These are phyloP conservation scores for Marasmarcha lunaedactyla DNA, from an alignment of 2,888 invertebrate species.

Conservation along the genomic window DNA sequence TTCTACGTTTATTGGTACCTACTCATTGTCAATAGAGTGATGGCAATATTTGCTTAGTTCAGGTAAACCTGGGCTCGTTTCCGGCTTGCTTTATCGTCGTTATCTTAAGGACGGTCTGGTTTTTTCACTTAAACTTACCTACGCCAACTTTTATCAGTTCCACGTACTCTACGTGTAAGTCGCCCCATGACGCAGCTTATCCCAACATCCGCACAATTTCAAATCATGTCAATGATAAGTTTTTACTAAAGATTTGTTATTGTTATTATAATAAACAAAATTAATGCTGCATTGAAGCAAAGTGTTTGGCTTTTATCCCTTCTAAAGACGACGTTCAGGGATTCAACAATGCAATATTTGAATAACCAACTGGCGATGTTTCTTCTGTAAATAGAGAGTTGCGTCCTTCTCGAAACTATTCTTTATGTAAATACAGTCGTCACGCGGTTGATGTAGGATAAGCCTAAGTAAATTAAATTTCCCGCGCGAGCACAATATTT, in stretches of 20 bases:
- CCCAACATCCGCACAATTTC: conserved; percentile 35
- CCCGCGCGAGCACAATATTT: conserved; percentile 41
- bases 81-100: conserved; percentile 31
- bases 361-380: conserved; percentile 51
- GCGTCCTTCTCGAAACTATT: conserved; percentile 57
- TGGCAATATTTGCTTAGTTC: conserved; percentile 6
- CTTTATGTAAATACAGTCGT: conserved; percentile 60
- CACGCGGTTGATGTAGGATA: conserved; percentile 50
- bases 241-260: conserved; percentile 31
- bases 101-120: conserved; percentile 39
- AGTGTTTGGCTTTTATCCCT: conserved; percentile 41
- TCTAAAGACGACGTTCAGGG: conserved; percentile 43
- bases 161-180: conserved; percentile 49
- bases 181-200: conserved; percentile 38
- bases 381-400: conserved; percentile 58
- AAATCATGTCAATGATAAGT: conserved; percentile 24
- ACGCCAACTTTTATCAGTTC: conserved; percentile 46
- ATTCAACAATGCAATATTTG: conserved; percentile 66
- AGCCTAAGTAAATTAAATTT: conserved; percentile 66
- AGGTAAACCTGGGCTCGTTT: conserved; percentile 21
- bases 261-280: conserved; percentile 64
- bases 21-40: conserved; percentile 11
- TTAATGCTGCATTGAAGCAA: conserved; percentile 46
- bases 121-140: conserved; percentile 37
- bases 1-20: not conserved